A percentile compares a stretch with the other conserved stretches of the same genome.
Evolutionary conservation across 1,140 invertebrate species (phyloP).

Genomic region (Calephelis virginiensis): DNA sequence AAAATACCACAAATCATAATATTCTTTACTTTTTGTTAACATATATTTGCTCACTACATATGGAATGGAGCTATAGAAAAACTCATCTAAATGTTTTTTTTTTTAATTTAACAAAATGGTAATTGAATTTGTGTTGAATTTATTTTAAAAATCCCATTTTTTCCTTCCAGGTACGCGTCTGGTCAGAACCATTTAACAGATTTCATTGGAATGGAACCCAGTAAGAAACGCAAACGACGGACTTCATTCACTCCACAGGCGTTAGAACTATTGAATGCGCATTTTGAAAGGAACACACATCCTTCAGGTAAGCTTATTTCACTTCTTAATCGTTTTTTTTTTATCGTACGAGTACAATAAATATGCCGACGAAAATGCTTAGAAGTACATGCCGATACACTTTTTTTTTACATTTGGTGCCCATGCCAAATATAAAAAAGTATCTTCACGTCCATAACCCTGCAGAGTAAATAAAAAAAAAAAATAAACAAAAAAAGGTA

Average conservation of each 20-base stretch:
- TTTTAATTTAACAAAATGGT: background rate
- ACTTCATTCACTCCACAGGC: constrained; percentile 98
- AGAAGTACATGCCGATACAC: too few relatives aligned
- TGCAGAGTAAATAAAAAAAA: too few relatives aligned
- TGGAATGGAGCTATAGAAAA: background rate
- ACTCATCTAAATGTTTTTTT: background rate
- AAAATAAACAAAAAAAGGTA: too few relatives aligned
- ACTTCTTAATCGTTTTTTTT: too few relatives aligned
- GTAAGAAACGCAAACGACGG: constrained; percentile 96
- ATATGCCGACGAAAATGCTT: too few relatives aligned
- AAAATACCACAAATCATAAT: too few relatives aligned
- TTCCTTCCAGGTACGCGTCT: constrained; percentile 87
- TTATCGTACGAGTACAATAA: too few relatives aligned
- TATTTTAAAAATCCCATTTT: constrained; percentile 3
- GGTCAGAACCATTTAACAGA: constrained; percentile 95
- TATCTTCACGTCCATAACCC: too few relatives aligned
- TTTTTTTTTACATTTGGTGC: too few relatives aligned
- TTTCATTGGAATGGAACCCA: constrained; percentile 96
- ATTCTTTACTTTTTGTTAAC: too few relatives aligned
- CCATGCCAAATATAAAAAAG: too few relatives aligned
- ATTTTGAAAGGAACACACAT: constrained; percentile 98
- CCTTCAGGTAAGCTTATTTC: constrained; percentile 87
- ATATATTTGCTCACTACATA: too few relatives aligned
- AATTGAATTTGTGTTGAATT: background rate
- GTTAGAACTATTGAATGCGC: constrained; percentile 94